Conservation (phyloP, 1,140 invertebrate species). For the Diorhabda elongata region DNA sequence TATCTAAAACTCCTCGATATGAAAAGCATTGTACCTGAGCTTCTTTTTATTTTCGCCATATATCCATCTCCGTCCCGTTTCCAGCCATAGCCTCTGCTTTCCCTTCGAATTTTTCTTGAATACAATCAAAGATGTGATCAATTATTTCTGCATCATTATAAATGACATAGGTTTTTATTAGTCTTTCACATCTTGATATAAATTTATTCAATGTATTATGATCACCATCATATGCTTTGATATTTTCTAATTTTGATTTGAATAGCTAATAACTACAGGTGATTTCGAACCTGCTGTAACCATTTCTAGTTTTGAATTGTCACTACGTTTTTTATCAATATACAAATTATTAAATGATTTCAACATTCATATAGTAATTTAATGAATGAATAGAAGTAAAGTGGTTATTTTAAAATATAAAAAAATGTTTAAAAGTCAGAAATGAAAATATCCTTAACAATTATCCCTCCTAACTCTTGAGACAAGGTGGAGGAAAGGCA, state of each 20-base stretch:
- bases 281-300: no score
- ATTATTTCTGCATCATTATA: slow-evolving; percentile 3
- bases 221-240: slow-evolving; percentile 16
- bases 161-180: slow-evolving; percentile 11
- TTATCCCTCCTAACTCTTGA: no score
- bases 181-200: slow-evolving; percentile 7
- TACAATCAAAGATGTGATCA: slow-evolving; percentile 21
- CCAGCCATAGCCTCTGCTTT: slow-evolving; percentile 19
- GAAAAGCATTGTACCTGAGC: slow-evolving; percentile 11
- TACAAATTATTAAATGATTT: no score
- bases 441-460: no score
- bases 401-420: no score
- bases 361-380: no score
- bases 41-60: slow-evolving; percentile 4
- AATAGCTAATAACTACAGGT: background rate
- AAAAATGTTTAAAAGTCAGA: no score
- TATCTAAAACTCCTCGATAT: slow-evolving; percentile 13
- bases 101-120: slow-evolving; percentile 16
- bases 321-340: no score
- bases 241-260: slow-evolving; percentile 10
- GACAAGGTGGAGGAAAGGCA: no score
- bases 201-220: slow-evolving; percentile 18
- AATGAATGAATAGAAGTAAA: no score
- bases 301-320: no score
- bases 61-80: slow-evolving; percentile 9